Percentiles rank a stretch among this genome's conserved stretches.
phyloP scores from a whole-genome alignment of 2,113 vertebrate species.

The Ptilonorhynchus violaceus region DNA sequence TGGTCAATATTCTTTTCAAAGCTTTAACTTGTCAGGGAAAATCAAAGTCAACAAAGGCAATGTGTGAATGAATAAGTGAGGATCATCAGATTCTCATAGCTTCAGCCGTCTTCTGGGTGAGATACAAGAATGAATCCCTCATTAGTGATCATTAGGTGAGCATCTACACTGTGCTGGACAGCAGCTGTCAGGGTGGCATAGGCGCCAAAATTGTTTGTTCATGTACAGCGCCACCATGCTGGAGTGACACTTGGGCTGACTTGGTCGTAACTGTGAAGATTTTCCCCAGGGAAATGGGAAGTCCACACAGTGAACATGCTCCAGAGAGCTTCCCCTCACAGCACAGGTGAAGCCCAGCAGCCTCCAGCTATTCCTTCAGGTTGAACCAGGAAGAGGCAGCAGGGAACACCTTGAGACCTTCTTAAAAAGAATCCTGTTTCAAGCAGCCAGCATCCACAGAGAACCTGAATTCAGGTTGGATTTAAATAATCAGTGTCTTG shows the following conservation, averaged over 20 bases:
- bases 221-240: not conserved
- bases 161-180: not conserved
- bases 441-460: not conserved
- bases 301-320: not conserved
- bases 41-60: not conserved
- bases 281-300: not conserved
- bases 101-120: not conserved
- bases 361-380: not conserved
- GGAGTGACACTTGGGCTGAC: not conserved
- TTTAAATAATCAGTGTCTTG: not conserved
- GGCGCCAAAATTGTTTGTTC: not conserved
- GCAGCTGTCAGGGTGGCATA: not conserved
- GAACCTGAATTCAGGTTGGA: not conserved
- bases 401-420: not conserved
- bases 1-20: not conserved
- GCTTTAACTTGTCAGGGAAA: not conserved
- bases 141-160: not conserved
- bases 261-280: fast-evolving
- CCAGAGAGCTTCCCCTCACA: not conserved
- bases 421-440: not conserved
- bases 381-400: not conserved
- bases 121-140: not conserved
- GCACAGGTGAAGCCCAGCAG: not conserved
- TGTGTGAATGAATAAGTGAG: not conserved
- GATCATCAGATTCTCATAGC: not conserved